Evolutionary conservation across 1,140 invertebrate genomes (phyloP).

Genomic region (Pristionchus pacificus): DNA sequence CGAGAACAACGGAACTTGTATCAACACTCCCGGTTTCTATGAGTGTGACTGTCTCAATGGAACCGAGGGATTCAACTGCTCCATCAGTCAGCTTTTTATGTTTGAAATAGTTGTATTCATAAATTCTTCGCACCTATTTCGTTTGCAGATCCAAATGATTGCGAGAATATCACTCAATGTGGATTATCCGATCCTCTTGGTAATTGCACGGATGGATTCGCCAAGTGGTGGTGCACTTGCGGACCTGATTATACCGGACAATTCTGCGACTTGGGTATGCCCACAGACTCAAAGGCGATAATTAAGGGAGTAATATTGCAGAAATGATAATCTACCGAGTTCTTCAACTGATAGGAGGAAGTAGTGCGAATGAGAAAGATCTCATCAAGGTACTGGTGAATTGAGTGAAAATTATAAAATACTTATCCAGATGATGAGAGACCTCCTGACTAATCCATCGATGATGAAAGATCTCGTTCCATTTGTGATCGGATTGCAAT

Average conservation of each 20-base stretch:
- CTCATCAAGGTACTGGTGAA: background rate
- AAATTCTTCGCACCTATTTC: background rate
- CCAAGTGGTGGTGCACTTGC: background rate
- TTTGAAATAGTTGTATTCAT: background rate
- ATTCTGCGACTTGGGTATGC: background rate
- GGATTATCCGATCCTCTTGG: background rate
- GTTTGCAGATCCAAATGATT: background rate
- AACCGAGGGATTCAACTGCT: background rate
- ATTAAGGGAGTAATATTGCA: background rate
- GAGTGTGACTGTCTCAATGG: background rate
- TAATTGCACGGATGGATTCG: background rate
- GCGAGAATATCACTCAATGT: background rate
- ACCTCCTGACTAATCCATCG: conserved; percentile 28
- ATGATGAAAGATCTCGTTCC: conserved; percentile 36
- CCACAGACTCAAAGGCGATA: background rate
- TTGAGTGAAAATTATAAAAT: background rate
- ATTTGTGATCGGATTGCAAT: conserved; percentile 53
- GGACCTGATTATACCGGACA: background rate
- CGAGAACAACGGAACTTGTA: background rate
- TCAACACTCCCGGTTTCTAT: background rate
- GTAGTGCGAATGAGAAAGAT: background rate
- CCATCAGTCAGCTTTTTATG: background rate
- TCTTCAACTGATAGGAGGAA: background rate
- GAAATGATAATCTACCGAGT: background rate
- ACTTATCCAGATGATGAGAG: conserved; percentile 40